Conservation (phyloP, 2,797 vertebrate genomes). For the Rhabdomys pumilio region DNA sequence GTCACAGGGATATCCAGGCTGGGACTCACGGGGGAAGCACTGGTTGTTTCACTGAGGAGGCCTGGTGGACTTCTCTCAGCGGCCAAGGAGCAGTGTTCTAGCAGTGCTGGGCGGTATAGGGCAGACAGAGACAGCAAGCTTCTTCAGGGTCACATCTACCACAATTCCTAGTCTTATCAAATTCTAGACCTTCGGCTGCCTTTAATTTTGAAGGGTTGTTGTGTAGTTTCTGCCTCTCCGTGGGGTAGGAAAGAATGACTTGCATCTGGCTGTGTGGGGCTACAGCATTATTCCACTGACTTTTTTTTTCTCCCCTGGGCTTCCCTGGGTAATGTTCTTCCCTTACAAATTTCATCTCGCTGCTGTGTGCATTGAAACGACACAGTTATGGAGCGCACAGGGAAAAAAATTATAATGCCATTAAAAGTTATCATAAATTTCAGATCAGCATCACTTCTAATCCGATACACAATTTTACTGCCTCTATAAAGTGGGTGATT, state of each 20-base stretch:
- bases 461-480: constrained; percentile 94
- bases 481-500: constrained; percentile 94
- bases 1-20: not conserved
- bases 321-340: constrained; percentile 89
- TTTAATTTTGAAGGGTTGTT: constrained; percentile 63
- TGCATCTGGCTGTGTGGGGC: constrained; percentile 36
- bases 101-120: not conserved
- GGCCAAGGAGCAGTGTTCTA: not conserved
- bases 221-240: constrained; percentile 52
- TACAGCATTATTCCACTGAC: constrained; percentile 85
- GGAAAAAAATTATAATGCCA: constrained; percentile 93
- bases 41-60: not conserved
- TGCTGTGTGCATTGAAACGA: constrained; percentile 90
- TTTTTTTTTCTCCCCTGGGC: constrained; percentile 42
- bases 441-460: constrained; percentile 93
- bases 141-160: constrained; percentile 16
- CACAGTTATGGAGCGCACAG: constrained; percentile 88
- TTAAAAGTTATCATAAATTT: constrained; percentile 95
- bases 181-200: constrained; percentile 31
- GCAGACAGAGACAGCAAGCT: not conserved
- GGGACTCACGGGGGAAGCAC: not conserved
- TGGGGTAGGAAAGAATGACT: constrained; percentile 59
- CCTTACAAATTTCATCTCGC: constrained; percentile 92
- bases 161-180: constrained; percentile 42
- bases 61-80: not conserved